Evolutionary conservation across 2,888 invertebrate species (phyloP), one percentile per base, ranked within the genome.

Genomic region (Hyposoter dolosus): DNA sequence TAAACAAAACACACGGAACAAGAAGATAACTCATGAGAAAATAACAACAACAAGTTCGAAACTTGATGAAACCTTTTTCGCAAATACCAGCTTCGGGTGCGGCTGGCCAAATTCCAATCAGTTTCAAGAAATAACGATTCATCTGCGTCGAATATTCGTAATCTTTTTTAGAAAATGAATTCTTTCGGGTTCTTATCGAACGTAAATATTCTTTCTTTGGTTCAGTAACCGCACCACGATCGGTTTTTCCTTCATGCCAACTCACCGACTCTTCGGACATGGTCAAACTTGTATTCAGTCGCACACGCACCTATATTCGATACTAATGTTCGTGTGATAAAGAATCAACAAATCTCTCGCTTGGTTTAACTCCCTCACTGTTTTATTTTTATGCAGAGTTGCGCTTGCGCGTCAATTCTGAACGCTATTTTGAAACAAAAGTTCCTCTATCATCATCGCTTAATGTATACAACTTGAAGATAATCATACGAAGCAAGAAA

Each of bases 61-160:
- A 28, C 92, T 91, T 92, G 1, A 91, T 87, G 47, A 17, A 47
- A 47, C 0, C 17, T 17, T 5, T 82, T 40, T 6, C 85, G 82
- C 17, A 3, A 40, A 45, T 19, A 56, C 74, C 19, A 74, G 80
- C 77, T 0, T 81, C 17, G n/a, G 40, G 40, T 19, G 17, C 7
- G 5, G 66, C 43, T 2, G 90, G 87, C 90, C 90, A 90, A 17
- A 90, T 80, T 6, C 90, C 90, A 47, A 89, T 88, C 0, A 84
- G 86, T 12, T 82, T 84, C 28, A 90, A 71, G 17, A 90, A 86
- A 87, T 87, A 89, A 28, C 89, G 87, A 66, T 86, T 89, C 65
- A 89, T 74, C 40, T 84, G 69, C 23, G 85, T 88, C 60, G 85
- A 74, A 40, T 87, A 88, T 23, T 88, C 86, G 32, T 86, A 65